These are phyloP conservation scores for Idaea biselata DNA, from an alignment of 2,888 invertebrate species.

Conservation along the genomic window DNA sequence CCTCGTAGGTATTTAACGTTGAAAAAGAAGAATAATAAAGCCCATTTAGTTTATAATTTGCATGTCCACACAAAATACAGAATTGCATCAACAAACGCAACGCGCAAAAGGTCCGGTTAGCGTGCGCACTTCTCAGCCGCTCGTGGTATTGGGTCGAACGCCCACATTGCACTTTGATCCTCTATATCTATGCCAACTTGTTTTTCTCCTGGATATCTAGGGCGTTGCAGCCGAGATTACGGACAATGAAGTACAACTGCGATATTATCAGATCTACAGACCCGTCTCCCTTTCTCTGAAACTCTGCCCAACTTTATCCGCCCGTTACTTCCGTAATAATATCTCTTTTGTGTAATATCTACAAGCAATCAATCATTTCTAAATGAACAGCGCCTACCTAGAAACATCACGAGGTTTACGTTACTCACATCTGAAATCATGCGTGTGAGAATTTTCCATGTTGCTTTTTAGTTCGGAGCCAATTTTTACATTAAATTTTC, in stretches of 20 bases:
- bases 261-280: constrained; percentile 51
- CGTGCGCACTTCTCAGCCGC: constrained; percentile 58
- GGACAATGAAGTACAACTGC: constrained; percentile 40
- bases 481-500: constrained; percentile 33
- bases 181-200: constrained; percentile 76
- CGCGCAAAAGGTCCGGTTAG: constrained; percentile 64
- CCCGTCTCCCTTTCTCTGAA: constrained; percentile 29
- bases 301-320: constrained; percentile 5
- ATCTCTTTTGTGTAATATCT: not conserved
- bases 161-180: constrained; percentile 79
- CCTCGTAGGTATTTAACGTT: constrained; percentile 27
- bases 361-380: not conserved
- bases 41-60: constrained; percentile 45
- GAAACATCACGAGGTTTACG: not conserved
- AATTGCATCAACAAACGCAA: constrained; percentile 38
- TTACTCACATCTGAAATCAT: constrained; percentile 1
- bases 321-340: not conserved
- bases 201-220: constrained; percentile 73
- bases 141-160: constrained; percentile 75
- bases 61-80: constrained; percentile 39
- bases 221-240: constrained; percentile 58
- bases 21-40: constrained; percentile 40
- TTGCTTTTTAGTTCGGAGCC: constrained; percentile 33
- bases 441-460: constrained; percentile 33
- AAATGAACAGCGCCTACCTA: not conserved